Conservation (phyloP, 2,888 invertebrate genomes). For the Eilema sororculum region DNA sequence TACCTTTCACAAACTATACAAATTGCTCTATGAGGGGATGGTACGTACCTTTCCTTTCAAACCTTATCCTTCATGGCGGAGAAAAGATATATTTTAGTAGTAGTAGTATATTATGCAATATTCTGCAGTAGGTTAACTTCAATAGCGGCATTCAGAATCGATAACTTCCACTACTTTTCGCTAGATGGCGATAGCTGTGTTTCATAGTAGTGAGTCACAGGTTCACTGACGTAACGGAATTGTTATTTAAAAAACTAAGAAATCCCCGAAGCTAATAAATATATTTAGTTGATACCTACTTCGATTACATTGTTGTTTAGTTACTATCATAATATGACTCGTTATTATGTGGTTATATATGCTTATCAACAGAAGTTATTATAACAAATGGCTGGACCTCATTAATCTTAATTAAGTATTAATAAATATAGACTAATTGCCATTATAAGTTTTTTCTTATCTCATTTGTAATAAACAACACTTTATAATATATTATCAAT, state of each 20-base stretch:
- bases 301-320: not conserved
- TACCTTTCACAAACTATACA: too few relatives aligned
- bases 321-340: too few relatives aligned
- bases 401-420: not conserved
- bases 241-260: not conserved
- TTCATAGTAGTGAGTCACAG: not conserved
- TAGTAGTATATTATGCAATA: too few relatives aligned
- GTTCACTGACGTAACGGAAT: not conserved
- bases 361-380: constrained; percentile 1
- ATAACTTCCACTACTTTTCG: not conserved
- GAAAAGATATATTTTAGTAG: too few relatives aligned
- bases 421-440: constrained; percentile 13
- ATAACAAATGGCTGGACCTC: constrained; percentile 6
- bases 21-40: too few relatives aligned
- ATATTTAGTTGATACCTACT: not conserved
- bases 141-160: not conserved
- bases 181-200: not conserved
- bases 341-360: too few relatives aligned
- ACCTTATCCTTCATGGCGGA: too few relatives aligned
- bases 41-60: too few relatives aligned
- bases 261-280: not conserved
- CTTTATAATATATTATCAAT: constrained; percentile 1
- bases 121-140: not conserved
- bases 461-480: not conserved
- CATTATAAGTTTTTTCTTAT: constrained; percentile 11